Evolutionary conservation across 2,797 vertebrate species (phyloP).

Genomic region (Spinibarbus caldwelli): DNA sequence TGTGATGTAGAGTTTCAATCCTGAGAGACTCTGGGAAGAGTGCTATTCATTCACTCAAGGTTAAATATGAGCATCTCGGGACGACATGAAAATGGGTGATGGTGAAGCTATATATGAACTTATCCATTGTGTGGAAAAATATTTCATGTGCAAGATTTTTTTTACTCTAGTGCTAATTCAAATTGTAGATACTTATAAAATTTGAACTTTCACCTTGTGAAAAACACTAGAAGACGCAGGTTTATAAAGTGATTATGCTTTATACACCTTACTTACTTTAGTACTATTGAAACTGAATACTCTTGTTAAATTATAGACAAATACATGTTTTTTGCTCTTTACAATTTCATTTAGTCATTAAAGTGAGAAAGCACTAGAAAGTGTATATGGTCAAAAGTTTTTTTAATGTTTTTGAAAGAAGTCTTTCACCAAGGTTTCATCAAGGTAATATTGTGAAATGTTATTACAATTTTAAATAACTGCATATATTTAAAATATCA

Average conservation of each 20-base stretch:
- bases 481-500: background rate
- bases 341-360: background rate
- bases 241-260: background rate
- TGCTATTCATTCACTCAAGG: constrained; percentile 35
- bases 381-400: background rate
- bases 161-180: background rate
- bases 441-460: background rate
- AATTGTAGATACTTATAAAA: background rate
- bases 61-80: constrained; percentile 15
- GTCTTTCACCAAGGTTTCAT: background rate
- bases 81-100: background rate
- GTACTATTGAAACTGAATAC: background rate
- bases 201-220: background rate
- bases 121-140: background rate
- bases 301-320: background rate
- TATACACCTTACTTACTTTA: background rate
- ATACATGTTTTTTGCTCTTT: background rate
- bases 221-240: background rate
- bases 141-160: background rate
- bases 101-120: background rate
- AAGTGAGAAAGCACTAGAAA: background rate
- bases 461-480: background rate
- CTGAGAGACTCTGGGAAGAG: background rate
- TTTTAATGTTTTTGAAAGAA: background rate
- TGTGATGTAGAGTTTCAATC: constrained; percentile 35